phyloP scores from a whole-genome alignment of 2,888 invertebrate genomes.

The Didymodactylos carnosus region DNA sequence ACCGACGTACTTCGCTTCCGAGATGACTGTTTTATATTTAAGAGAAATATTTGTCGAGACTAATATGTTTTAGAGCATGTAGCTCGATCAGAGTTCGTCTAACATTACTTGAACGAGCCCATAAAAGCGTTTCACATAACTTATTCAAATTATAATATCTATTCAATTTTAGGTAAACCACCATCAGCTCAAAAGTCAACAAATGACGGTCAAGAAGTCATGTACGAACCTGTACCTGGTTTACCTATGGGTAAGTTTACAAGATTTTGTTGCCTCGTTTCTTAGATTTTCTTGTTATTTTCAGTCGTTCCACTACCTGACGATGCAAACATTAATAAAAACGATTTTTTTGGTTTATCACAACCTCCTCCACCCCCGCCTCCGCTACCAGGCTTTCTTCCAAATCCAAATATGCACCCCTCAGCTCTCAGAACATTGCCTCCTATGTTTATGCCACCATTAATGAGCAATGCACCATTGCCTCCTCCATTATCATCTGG shows the following conservation, averaged over 20 bases:
- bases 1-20: no score
- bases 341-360: conserved; percentile 12
- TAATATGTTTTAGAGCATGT: no score
- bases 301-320: conserved; percentile 6
- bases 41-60: no score
- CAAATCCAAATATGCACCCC: no score
- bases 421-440: no score
- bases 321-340: conserved; percentile 7
- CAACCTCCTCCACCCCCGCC: background rate
- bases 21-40: no score
- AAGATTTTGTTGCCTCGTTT: background rate
- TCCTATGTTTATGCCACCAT: background rate
- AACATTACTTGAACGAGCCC: no score
- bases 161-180: no score
- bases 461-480: background rate
- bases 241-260: background rate
- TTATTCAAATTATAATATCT: no score
- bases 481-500: background rate
- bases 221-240: conserved; percentile 7
- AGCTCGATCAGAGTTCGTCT: no score
- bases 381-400: no score
- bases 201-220: background rate
- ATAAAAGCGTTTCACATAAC: no score
- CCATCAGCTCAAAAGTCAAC: background rate
- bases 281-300: background rate